A percentile compares a stretch with the other conserved stretches of the same genome.
Conservation (phyloP, 2,888 invertebrate genomes). For the Hartigia nigra region DNA sequence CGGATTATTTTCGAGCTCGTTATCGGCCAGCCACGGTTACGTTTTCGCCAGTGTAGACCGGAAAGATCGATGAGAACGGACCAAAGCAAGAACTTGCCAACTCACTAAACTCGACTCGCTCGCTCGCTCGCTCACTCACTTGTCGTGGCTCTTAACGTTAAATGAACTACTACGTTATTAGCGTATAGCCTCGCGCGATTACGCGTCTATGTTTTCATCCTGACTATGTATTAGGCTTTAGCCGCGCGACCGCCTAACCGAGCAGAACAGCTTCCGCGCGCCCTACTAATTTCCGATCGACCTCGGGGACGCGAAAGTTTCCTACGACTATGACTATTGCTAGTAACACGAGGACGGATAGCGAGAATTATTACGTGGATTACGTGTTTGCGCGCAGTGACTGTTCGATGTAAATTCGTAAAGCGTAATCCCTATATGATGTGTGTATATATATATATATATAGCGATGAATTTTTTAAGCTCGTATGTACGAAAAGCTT, state of each 20-base stretch:
- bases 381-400: neutral
- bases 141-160: neutral
- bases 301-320: neutral
- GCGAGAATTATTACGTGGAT: neutral
- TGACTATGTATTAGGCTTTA: neutral
- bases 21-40: neutral
- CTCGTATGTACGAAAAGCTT: neutral
- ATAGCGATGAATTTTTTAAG: neutral
- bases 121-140: neutral
- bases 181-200: neutral
- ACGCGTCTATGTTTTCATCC: neutral
- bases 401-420: neutral
- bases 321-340: neutral
- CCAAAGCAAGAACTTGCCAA: neutral
- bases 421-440: neutral
- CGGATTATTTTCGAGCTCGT: conserved; percentile 42
- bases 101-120: neutral
- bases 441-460: neutral
- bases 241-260: neutral
- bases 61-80: neutral
- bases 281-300: neutral
- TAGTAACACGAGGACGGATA: neutral
- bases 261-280: neutral
- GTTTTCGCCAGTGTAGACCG: conserved; percentile 1
- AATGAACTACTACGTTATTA: neutral